A percentile compares a stretch with the other conserved stretches of the same genome.
phyloP scores from a whole-genome alignment of 1,140 invertebrate species.

The Trachymyrmex septentrionalis region DNA sequence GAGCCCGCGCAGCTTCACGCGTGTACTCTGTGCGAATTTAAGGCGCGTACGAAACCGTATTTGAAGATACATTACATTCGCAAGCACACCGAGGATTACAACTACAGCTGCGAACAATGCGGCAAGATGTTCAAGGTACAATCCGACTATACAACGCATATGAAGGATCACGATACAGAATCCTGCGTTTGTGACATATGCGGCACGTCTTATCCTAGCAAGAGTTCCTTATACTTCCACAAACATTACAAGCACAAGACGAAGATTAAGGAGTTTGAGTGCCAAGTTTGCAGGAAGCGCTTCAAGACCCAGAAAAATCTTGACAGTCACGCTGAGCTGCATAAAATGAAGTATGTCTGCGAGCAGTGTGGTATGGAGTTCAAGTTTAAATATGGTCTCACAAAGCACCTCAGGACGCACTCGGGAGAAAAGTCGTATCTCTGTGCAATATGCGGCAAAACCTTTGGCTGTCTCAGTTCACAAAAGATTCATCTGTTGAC shows the following conservation, averaged over 20 bases:
- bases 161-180: slow-evolving; percentile 85
- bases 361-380: slow-evolving; percentile 88
- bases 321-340: slow-evolving; percentile 82
- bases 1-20: slow-evolving; percentile 73
- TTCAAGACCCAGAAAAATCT: slow-evolving; percentile 86
- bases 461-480: slow-evolving; percentile 86
- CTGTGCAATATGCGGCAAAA: slow-evolving; percentile 88
- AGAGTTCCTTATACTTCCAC: slow-evolving; percentile 82
- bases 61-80: slow-evolving; percentile 86
- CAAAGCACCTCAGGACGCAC: slow-evolving; percentile 88
- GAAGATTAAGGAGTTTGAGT: slow-evolving; percentile 85
- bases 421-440: slow-evolving; percentile 90
- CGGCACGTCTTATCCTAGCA: slow-evolving; percentile 87
- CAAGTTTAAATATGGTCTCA: slow-evolving; percentile 88
- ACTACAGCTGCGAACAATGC: slow-evolving; percentile 88
- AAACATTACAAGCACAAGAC: slow-evolving; percentile 86
- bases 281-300: slow-evolving; percentile 84
- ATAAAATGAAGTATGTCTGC: slow-evolving; percentile 87
- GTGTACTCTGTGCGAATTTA: slow-evolving; percentile 82
- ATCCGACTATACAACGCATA: slow-evolving; percentile 85
- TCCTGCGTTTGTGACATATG: slow-evolving; percentile 87
- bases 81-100: slow-evolving; percentile 86
- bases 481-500: slow-evolving; percentile 85
- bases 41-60: slow-evolving; percentile 84
- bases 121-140: slow-evolving; percentile 88